Conservation (phyloP, 2,797 vertebrate species). For the Nannoperca australis region DNA sequence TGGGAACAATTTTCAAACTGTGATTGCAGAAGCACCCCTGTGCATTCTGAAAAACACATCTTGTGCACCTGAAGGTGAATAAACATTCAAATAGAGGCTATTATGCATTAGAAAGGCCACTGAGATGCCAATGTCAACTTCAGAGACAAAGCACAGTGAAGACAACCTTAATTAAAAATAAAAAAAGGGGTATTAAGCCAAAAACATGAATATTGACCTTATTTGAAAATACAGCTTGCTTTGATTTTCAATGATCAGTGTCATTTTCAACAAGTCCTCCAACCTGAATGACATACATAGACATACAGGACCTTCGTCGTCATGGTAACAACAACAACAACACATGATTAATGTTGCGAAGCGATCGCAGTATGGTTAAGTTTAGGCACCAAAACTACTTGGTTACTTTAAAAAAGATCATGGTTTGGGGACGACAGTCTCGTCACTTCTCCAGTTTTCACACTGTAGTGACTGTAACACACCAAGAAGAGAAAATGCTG, state of each 20-base stretch:
- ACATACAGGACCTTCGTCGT: no score
- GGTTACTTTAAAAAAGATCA: no score
- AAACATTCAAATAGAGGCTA: conserved; percentile 9
- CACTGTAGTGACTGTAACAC: neutral
- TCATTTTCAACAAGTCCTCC: no score
- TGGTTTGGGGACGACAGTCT: no score
- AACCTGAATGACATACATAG: no score
- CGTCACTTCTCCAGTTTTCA: neutral
- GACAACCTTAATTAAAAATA: conserved; percentile 1
- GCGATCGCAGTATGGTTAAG: no score
- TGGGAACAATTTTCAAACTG: conserved; percentile 19
- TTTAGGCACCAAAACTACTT: no score
- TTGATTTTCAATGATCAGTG: neutral
- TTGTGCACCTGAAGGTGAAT: conserved; percentile 11
- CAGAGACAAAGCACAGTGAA: neutral
- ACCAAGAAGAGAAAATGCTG: neutral
- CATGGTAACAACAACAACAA: no score
- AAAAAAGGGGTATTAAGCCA: neutral
- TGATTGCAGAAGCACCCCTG: conserved; percentile 12
- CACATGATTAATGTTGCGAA: no score
- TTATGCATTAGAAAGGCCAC: conserved; percentile 10
- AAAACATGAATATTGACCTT: conserved; percentile 13
- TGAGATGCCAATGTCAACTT: conserved; percentile 10
- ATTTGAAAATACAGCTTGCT: neutral
- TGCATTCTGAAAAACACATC: conserved; percentile 12